A percentile compares a stretch with the other conserved stretches of the same genome.
Conservation (phyloP, 2,113 vertebrate genomes). For the Hippocampus guttulatus region DNA sequence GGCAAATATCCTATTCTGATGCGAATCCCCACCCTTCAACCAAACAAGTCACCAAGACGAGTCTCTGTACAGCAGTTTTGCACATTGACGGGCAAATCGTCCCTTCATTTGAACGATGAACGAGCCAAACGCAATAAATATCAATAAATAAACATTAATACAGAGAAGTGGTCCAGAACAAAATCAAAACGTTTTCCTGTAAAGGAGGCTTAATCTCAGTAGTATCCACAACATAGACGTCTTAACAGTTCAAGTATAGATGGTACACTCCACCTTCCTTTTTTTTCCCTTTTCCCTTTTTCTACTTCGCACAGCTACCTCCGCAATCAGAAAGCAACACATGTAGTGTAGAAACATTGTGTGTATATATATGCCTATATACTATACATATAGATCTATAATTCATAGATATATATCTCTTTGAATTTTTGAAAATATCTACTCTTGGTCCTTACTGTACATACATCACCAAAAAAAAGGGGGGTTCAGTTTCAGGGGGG, state of each 20-base stretch:
- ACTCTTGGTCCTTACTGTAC: slow-evolving; percentile 74
- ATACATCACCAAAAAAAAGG: slow-evolving; percentile 61
- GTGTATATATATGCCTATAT: slow-evolving; percentile 51
- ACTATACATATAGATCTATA: slow-evolving; percentile 30
- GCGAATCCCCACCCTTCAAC: slow-evolving; percentile 1
- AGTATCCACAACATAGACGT: slow-evolving; percentile 51
- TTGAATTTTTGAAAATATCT: slow-evolving; percentile 76
- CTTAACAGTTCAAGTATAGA: slow-evolving; percentile 69
- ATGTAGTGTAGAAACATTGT: slow-evolving; percentile 59
- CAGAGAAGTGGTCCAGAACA: slow-evolving; percentile 37
- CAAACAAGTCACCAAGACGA: slow-evolving; percentile 2
- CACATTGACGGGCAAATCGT: slow-evolving; percentile 27
- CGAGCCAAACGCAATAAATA: slow-evolving; percentile 60
- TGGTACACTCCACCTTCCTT: slow-evolving; percentile 39
- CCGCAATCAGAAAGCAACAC: slow-evolving; percentile 59
- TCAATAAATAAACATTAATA: slow-evolving; percentile 66
- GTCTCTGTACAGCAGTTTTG: slow-evolving; percentile 50
- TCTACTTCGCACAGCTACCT: slow-evolving; percentile 66
- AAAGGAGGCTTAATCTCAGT: slow-evolving; percentile 64
- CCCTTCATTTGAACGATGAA: slow-evolving; percentile 4
- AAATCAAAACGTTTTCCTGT: slow-evolving; percentile 46
- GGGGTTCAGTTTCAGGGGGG: slow-evolving; percentile 28
- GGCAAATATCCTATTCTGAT: slow-evolving; percentile 14
- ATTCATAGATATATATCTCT: slow-evolving; percentile 51
- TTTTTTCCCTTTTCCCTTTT: slow-evolving; percentile 47